Percentiles rank a stretch among this genome's conserved stretches.
phyloP scores from a whole-genome alignment of 35 echinoderm and acorn worm genomes.

The Heliocidaris erythrogramma region DNA sequence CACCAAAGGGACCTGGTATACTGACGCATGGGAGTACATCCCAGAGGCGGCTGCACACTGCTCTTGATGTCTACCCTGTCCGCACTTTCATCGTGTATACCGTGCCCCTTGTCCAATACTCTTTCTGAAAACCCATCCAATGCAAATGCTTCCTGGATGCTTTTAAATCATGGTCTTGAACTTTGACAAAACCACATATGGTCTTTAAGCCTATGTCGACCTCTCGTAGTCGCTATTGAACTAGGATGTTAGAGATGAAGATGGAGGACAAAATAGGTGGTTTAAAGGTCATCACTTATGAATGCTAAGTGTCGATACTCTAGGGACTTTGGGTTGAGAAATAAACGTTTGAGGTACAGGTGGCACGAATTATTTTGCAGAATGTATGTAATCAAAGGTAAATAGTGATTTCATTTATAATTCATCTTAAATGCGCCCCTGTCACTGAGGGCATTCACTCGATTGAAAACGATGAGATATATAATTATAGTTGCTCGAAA shows the following conservation, averaged over 20 bases:
- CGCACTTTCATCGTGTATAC: neutral
- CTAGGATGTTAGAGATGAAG: neutral
- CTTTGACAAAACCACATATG: neutral
- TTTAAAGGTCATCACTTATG: neutral
- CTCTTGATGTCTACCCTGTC: neutral
- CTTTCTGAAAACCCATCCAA: neutral
- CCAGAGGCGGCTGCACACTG: neutral
- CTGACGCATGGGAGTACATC: neutral
- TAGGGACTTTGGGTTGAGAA: neutral
- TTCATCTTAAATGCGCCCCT: neutral
- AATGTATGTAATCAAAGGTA: neutral
- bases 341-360: neutral
- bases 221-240: neutral
- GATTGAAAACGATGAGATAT: too few relatives aligned
- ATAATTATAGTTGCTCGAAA: too few relatives aligned
- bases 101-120: neutral
- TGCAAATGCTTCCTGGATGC: neutral
- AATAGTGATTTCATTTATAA: neutral
- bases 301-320: neutral
- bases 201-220: neutral
- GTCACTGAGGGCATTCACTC: neutral
- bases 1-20: neutral
- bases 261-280: neutral
- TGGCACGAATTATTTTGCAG: neutral
- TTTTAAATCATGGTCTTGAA: neutral